Evolutionary conservation across 2,113 vertebrate species (phyloP).

Genomic region (Callopanchax toddi): DNA sequence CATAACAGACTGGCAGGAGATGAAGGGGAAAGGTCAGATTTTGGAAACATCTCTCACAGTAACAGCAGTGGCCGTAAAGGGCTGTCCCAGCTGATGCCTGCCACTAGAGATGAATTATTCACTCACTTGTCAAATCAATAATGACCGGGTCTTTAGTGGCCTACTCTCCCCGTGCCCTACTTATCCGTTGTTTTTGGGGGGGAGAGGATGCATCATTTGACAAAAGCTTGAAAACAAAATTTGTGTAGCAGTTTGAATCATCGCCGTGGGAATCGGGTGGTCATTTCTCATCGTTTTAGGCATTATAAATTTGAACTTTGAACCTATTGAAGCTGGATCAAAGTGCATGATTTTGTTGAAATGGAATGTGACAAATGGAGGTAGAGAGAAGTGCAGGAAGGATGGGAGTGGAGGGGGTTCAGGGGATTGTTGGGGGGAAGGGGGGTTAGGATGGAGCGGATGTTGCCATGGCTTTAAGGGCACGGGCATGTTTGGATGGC

Average conservation of each 20-base stretch:
- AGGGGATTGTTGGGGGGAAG: background rate
- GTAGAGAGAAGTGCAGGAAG: slow-evolving; percentile 13
- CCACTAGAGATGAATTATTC: slow-evolving; percentile 77
- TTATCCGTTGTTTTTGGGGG: slow-evolving; percentile 57
- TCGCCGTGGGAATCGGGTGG: too few species aligned
- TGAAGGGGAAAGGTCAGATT: slow-evolving; percentile 40
- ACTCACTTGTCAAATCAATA: slow-evolving; percentile 80
- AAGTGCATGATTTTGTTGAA: slow-evolving; percentile 63
- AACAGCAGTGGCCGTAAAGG: slow-evolving; percentile 16
- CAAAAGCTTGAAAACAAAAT: slow-evolving; percentile 43
- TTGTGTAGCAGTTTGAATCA: slow-evolving; percentile 40
- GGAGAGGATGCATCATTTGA: slow-evolving; percentile 57
- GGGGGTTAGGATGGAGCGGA: slow-evolving; percentile 32
- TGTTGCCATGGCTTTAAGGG: slow-evolving; percentile 74
- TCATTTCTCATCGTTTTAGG: slow-evolving; percentile 41
- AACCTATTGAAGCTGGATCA: slow-evolving; percentile 40
- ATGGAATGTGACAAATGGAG: slow-evolving; percentile 59
- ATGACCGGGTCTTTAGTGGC: slow-evolving; percentile 68
- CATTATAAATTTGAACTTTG: slow-evolving; percentile 63
- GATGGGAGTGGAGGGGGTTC: background rate
- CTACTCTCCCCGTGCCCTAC: slow-evolving; percentile 73
- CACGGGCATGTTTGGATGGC: slow-evolving; percentile 73
- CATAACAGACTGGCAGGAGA: slow-evolving; percentile 22
- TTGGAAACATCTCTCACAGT: slow-evolving; percentile 27
- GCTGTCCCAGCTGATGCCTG: slow-evolving; percentile 75